Conservation (phyloP, 2,888 invertebrate species). For the Torymus auratus region DNA sequence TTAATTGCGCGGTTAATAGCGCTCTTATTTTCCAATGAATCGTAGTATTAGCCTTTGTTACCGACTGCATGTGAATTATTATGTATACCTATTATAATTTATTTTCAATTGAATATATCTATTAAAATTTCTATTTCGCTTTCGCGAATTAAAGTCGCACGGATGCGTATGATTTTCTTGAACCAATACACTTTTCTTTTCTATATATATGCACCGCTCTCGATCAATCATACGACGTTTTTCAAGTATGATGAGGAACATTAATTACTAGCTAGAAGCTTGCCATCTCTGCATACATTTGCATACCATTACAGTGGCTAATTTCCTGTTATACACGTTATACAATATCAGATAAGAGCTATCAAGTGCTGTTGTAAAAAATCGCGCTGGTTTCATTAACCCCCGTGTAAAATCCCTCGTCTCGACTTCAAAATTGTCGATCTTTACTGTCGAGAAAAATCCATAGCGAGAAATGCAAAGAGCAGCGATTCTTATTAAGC, state of each 20-base stretch:
- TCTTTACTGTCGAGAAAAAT: too few species aligned
- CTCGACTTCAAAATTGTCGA: too few species aligned
- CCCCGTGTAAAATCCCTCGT: too few species aligned
- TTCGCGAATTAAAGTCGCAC: background rate
- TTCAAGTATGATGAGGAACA: constrained; percentile 5
- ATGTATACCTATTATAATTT: background rate
- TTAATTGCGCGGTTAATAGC: too few species aligned
- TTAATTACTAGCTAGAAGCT: constrained; percentile 1
- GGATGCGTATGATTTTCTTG: too few species aligned
- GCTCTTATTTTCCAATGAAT: too few species aligned
- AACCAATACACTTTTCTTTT: too few species aligned
- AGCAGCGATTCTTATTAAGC: too few species aligned
- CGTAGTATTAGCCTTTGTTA: too few species aligned
- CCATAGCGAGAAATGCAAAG: too few species aligned
- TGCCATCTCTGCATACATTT: background rate
- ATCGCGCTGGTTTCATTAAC: background rate
- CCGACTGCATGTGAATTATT: background rate
- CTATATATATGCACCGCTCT: background rate
- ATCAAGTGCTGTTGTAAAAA: constrained; percentile 9
- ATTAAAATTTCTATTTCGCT: background rate
- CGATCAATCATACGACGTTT: background rate
- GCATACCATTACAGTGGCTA: background rate
- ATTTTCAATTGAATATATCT: background rate
- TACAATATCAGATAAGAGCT: constrained; percentile 7
- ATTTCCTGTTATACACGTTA: constrained; percentile 26